phyloP scores from a whole-genome alignment of 2,888 invertebrate genomes.

The Blastobasis lacticolella region DNA sequence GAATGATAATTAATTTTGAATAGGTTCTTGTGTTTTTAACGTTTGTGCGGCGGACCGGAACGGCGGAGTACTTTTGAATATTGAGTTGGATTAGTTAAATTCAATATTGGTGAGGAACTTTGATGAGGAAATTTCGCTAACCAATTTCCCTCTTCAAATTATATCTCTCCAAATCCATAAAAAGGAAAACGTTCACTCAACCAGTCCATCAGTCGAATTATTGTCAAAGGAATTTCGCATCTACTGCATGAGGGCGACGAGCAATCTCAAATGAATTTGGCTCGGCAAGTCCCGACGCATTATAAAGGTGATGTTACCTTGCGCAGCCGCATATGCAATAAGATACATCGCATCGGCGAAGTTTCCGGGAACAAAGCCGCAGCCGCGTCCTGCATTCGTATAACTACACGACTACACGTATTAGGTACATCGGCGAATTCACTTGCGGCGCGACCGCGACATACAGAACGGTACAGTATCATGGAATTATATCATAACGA shows the following conservation, averaged over 20 bases:
- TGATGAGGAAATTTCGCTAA: too few relatives aligned
- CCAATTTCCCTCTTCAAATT: too few relatives aligned
- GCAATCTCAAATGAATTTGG: conserved; percentile 19
- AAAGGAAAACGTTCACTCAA: too few relatives aligned
- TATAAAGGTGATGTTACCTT: conserved; percentile 33
- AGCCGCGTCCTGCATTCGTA: conserved; percentile 48
- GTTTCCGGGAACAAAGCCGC: conserved; percentile 63
- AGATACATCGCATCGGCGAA: conserved; percentile 56
- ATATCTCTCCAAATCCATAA: too few relatives aligned
- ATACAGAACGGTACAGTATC: conserved; percentile 19
- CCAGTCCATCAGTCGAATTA: too few relatives aligned
- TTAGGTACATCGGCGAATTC: conserved; percentile 60
- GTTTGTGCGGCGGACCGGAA: background rate
- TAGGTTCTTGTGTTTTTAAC: conserved; percentile 46
- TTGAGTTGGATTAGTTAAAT: too few relatives aligned
- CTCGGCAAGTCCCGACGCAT: conserved; percentile 16
- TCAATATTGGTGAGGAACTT: too few relatives aligned
- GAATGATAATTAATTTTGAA: conserved; percentile 61
- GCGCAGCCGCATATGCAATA: conserved; percentile 48
- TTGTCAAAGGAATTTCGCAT: conserved; percentile 4
- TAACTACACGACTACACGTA: conserved; percentile 27
- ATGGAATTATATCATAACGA: background rate
- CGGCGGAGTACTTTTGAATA: too few relatives aligned
- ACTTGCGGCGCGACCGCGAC: conserved; percentile 42
- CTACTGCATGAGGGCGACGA: background rate